Evolutionary conservation across 2,888 invertebrate genomes (phyloP).

Genomic region (Cephus pygmeus): DNA sequence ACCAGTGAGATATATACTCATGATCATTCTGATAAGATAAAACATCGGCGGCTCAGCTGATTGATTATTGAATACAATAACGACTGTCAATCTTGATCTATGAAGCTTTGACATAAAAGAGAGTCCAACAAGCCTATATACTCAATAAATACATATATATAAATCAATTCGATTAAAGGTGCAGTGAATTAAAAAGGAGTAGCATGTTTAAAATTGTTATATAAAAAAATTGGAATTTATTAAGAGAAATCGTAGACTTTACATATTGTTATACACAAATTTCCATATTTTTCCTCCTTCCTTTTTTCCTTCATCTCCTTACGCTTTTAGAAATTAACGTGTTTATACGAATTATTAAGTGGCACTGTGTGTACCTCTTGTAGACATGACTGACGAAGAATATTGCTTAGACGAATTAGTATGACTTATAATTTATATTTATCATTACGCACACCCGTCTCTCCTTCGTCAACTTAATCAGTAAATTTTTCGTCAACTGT

Average conservation of each 20-base stretch:
- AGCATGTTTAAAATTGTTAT: background rate
- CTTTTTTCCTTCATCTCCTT: background rate
- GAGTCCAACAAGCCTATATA: background rate
- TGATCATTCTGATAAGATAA: conserved; percentile 3
- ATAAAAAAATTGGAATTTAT: conserved; percentile 25
- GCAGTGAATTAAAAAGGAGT: background rate
- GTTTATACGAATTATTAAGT: background rate
- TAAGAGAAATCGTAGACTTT: conserved; percentile 4
- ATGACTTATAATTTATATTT: background rate
- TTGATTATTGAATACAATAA: background rate
- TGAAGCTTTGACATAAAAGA: background rate
- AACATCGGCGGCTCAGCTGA: background rate
- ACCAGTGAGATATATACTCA: background rate
- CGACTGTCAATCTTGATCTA: background rate
- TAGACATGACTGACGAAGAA: background rate
- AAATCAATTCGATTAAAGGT: background rate
- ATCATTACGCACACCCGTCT: background rate
- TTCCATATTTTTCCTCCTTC: background rate
- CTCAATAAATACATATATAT: background rate
- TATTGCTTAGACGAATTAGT: background rate
- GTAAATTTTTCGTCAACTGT: background rate
- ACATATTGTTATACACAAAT: background rate
- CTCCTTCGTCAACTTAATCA: background rate
- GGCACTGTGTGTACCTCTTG: background rate
- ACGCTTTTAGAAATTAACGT: background rate